Conservation (phyloP, 2,888 invertebrate genomes). For the Prosapia bicincta region DNA sequence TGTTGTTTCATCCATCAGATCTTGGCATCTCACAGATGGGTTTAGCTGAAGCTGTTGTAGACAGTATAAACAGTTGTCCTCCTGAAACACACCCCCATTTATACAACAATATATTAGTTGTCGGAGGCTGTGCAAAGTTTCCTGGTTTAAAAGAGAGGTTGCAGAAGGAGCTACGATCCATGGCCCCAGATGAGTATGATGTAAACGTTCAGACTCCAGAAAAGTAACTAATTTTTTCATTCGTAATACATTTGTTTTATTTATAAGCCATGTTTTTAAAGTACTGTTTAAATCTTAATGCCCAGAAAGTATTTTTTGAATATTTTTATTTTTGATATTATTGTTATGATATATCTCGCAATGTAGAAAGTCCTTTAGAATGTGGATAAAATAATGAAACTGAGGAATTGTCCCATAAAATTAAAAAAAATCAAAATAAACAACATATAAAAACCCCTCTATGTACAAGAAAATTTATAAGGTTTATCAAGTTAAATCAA, state of each 20-base stretch:
- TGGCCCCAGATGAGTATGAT: conserved; percentile 73
- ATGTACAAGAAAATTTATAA: too few relatives aligned
- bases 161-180: conserved; percentile 70
- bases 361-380: too few relatives aligned
- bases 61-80: conserved; percentile 71
- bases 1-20: conserved; percentile 92
- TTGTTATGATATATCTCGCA: too few relatives aligned
- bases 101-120: conserved; percentile 76
- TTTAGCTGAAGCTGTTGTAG: conserved; percentile 81
- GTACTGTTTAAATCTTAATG: conserved; percentile 30
- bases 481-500: too few relatives aligned
- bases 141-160: conserved; percentile 80
- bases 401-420: too few relatives aligned
- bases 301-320: too few relatives aligned
- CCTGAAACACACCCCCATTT: conserved; percentile 71
- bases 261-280: too few relatives aligned
- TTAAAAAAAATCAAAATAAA: too few relatives aligned
- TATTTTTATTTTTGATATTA: conserved; percentile 15
- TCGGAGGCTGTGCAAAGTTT: conserved; percentile 77
- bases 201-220: conserved; percentile 68
- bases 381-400: too few relatives aligned
- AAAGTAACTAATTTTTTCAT: conserved; percentile 54
- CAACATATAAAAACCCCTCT: too few relatives aligned
- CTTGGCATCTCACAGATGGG: conserved; percentile 91
- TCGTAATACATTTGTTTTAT: conserved; percentile 10